Evolutionary conservation across 1,140 invertebrate genomes (phyloP).

Genomic region (Penaeus japonicus): DNA sequence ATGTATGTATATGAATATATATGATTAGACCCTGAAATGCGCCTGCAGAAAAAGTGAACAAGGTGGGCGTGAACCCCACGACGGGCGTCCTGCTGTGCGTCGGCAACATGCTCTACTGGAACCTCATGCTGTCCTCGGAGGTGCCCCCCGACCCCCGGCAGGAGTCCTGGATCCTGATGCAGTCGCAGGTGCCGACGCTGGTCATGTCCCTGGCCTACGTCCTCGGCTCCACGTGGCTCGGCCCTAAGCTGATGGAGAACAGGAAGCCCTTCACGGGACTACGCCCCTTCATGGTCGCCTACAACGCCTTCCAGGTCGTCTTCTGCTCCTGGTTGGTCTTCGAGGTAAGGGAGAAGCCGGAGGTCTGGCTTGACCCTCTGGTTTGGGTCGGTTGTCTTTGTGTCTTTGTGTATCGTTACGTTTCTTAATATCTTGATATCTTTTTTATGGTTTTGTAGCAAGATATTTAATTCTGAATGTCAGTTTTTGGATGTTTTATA

Average conservation of each 20-base stretch:
- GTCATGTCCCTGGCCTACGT: background rate
- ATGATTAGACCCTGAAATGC: too few relatives aligned
- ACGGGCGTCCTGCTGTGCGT: too few relatives aligned
- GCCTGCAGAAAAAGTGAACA: too few relatives aligned
- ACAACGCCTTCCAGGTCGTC: conserved; percentile 35
- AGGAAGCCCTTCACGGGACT: conserved; percentile 24
- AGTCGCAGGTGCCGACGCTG: conserved; percentile 13
- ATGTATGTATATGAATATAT: too few relatives aligned
- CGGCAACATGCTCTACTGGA: too few relatives aligned
- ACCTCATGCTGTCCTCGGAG: conserved; percentile 14
- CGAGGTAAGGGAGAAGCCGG: conserved; percentile 29
- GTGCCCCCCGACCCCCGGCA: conserved; percentile 8
- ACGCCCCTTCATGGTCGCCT: conserved; percentile 14
- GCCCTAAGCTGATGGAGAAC: conserved; percentile 2
- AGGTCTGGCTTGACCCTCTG: too few relatives aligned
- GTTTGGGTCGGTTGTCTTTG: too few relatives aligned
- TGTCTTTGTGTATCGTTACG: background rate
- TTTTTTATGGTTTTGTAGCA: too few relatives aligned
- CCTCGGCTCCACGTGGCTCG: background rate
- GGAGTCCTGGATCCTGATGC: conserved; percentile 20
- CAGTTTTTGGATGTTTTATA: too few relatives aligned
- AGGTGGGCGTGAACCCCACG: too few relatives aligned
- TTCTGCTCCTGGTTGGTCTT: conserved; percentile 7
- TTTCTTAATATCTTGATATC: background rate
- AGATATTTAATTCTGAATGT: too few relatives aligned